Conservation (phyloP, 2,888 invertebrate genomes). For the Diaphora mendica region DNA sequence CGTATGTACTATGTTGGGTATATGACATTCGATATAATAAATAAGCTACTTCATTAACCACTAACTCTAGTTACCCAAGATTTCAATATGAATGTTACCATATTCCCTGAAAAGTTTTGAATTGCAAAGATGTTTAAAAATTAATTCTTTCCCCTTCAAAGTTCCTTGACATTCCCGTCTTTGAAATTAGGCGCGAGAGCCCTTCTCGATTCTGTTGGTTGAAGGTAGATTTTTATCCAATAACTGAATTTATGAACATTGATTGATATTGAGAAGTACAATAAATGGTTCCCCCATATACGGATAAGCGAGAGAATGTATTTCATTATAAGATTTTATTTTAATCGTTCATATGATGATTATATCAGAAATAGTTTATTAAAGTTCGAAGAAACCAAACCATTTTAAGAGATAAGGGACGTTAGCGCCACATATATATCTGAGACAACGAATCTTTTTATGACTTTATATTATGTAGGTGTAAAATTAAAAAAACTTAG, state of each 20-base stretch:
- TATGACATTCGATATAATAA: background rate
- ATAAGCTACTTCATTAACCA: background rate
- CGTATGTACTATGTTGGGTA: too few species aligned
- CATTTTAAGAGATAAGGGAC: too few species aligned
- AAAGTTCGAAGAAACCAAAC: background rate
- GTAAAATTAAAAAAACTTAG: too few species aligned
- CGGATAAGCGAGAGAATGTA: background rate
- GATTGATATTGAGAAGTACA: slow-evolving; percentile 41
- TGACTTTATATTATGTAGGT: too few species aligned
- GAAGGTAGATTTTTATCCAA: slow-evolving; percentile 39
- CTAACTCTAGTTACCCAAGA: background rate
- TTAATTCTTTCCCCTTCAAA: slow-evolving; percentile 42
- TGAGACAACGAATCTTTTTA: too few species aligned
- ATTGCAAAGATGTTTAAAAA: slow-evolving; percentile 40
- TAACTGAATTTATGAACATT: slow-evolving; percentile 51
- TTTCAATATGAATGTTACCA: background rate
- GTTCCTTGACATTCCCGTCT: slow-evolving; percentile 47
- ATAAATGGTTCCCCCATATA: background rate
- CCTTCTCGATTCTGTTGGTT: slow-evolving; percentile 45
- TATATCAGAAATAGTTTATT: background rate
- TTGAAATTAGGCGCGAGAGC: slow-evolving; percentile 47
- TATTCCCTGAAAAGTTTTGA: background rate
- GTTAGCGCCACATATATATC: too few species aligned
- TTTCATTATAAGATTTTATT: background rate
- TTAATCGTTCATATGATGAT: background rate